Evolutionary conservation across 2,888 invertebrate genomes (phyloP), one percentile per base, ranked within the genome.

Genomic region (Crocallis elinguaria): DNA sequence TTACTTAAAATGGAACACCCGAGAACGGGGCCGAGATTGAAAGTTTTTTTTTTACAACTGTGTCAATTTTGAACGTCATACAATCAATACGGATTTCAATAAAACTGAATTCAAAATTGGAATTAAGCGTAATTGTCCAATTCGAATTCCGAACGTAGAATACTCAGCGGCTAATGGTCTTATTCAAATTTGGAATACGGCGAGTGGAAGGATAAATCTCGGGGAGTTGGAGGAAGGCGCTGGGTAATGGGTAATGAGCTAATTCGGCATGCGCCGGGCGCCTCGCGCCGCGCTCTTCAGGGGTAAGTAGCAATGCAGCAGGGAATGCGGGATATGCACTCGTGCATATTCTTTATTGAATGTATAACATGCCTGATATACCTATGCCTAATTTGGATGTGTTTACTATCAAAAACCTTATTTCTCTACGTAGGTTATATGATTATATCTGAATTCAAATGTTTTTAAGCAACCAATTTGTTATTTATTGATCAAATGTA

Each of bases 241-340:
- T 67, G 68, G 64, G 73, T 84, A 86, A 86, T 67, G 68, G 64
- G 73, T 84, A 86, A 86, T 85, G 81, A 86, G 82, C 82, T 84
- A 83, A 85, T 84, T 82, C 79, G 74, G 81, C 76, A 82, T 82
- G 77, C 81, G 70, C 61, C 57, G 57, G 57, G 65, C 64, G 57
- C 61, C 29, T 12, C 21, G 6, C n/a, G 32, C 60, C 60, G 49
- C 51, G 53, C 66, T 62, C 65, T 65, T 59, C 66, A 66, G 63
- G 71, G 57, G 64, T 64, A 64, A 57, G 48, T 64, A 63, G 66
- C 64, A 69, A 69, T 70, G 70, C 73, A 64, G 55, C 62, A 50
- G 61, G 68, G 63, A 72, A 74, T 69, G 68, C 69, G 65, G 68
- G 67, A 75, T 75, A 77, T 78, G 74, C 75, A 71, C 51, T 50